Evolutionary conservation across 2,113 vertebrate genomes (phyloP).

Genomic region (Takifugu bimaculatus): DNA sequence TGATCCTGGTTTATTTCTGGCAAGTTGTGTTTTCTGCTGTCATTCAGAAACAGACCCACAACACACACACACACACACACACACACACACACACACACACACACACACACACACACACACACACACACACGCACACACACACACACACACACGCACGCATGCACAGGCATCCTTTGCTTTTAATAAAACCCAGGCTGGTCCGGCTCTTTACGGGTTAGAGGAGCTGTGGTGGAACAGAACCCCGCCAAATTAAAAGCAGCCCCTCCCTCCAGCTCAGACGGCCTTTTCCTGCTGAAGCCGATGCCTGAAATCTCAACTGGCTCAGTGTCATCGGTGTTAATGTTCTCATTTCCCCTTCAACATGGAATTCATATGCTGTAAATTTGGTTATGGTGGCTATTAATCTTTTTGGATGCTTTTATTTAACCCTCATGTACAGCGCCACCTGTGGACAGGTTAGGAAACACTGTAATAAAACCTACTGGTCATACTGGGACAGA

Average conservation of each 20-base stretch:
- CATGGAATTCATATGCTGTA: background rate
- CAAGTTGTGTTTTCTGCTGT: background rate
- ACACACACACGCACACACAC: slow-evolving; percentile 5
- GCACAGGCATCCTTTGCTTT: slow-evolving; percentile 19
- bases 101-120: slow-evolving; percentile 24
- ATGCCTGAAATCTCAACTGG: background rate
- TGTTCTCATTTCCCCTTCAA: background rate
- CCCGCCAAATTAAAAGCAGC: slow-evolving; percentile 34
- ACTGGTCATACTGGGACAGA: too few species aligned
- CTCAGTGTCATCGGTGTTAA: background rate
- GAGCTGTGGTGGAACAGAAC: slow-evolving; percentile 34
- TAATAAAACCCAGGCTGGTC: slow-evolving; percentile 53
- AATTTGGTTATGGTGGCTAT: too few species aligned
- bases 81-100: slow-evolving; percentile 13
- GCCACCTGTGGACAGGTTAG: too few species aligned
- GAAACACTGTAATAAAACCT: too few species aligned
- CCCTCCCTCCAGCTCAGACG: slow-evolving; percentile 16
- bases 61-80: slow-evolving; percentile 29
- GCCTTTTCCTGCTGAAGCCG: background rate
- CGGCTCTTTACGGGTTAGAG: slow-evolving; percentile 13
- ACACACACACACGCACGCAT: slow-evolving; percentile 8
- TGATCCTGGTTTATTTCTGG: slow-evolving; percentile 57
- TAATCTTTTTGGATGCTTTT: too few species aligned
- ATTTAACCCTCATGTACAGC: too few species aligned
- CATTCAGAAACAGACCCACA: slow-evolving; percentile 19